Evolutionary conservation across 2,888 invertebrate genomes (phyloP), one percentile per base, ranked within the genome.

Genomic region (Drosophila longiperda): DNA sequence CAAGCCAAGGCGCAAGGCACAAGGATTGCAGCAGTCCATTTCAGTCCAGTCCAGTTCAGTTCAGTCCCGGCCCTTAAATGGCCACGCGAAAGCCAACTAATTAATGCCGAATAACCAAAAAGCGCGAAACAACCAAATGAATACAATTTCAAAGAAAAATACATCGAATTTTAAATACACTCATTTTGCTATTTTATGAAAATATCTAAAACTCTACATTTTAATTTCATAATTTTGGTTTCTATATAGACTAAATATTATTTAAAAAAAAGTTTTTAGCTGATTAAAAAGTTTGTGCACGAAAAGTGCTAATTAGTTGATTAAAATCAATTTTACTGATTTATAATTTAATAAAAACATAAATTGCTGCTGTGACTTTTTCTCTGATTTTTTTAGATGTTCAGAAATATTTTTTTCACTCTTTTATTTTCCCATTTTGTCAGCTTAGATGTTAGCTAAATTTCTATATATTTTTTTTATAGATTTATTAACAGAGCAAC

Each of bases 11-110:
- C 58, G 36, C 42, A 34, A 17, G n/a, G 40, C 40, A 40, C 20
- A 45, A 45, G 45, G 45, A 45, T 23, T 45, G 23, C 45, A 45
- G 4, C 45, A 45, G 45, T 45, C 45, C 23, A 23, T 8, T 45
- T 15, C 45, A 45, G 15, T 17, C 17, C 38, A 38, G 8, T 17
- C 17, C 38, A 38, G 15, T 45, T 20, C 45, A 45, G 15, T 23
- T 23, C 53, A 40, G 67, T 1, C 55, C n/a, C 62, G 59, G 67
- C 80, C 74, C 63, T 64, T 78, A 81, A 83, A 77, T 80, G 86
- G 87, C 77, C 82, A 82, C 80, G 80, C 86, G 70, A 75, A 78
- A 80, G 73, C 61, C 79, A 71, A 89, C 89, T 87, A 87, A 87
- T 87, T 87, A 87, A 87, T 86, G 81, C 88, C 74, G 74, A 58